Evolutionary conservation across 2,888 invertebrate genomes (phyloP), one percentile per base, ranked within the genome.

Genomic region (Pristionchus maxplancki): DNA sequence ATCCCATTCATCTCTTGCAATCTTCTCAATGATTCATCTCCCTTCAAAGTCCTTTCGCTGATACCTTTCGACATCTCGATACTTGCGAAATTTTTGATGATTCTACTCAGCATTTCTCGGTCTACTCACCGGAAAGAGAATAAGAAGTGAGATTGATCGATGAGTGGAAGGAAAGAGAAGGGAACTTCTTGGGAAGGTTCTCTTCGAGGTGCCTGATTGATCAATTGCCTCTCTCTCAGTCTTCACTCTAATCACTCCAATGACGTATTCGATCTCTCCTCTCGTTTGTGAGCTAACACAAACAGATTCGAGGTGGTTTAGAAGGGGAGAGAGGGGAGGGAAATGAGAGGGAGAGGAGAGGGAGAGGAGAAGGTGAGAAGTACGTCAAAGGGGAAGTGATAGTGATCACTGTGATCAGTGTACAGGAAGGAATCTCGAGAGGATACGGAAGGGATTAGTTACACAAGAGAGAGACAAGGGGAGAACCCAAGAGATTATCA

Each of bases 221-320:
- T 78, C 28, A 78, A 78, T 78, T 78, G 44, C 78, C 78, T 44
- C 78, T 74, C 34, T 37, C 31, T 37, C 78, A 44, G 78, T 78
- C 78, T 44, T 78, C 78, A 48, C n/a, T 28, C 64, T 64, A 31
- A 67, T 67, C 31, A 58, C 17, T 64, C 62, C 2, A 28, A 78
- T 78, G 78, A 78, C 78, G 78, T 78, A 40, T 28, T 24, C 37
- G 48, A 78, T 78, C 78, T 78, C 78, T 78, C 20, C 48, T 78
- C 74, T 74, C 78, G 20, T 74, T 74, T 37, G 40, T 13, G 74
- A 78, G 78, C 78, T 78, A 78, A 78, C 78, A 78, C 78, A 78
- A 78, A 78, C 28, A 78, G 44, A 48, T n/a, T 28, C 8, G 67
- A 48, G 78, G 48, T 78, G 78, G 78, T 78, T 78, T 78, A 48